Conservation (phyloP, 2,888 invertebrate genomes). For the Teinopalpus imperialis region DNA sequence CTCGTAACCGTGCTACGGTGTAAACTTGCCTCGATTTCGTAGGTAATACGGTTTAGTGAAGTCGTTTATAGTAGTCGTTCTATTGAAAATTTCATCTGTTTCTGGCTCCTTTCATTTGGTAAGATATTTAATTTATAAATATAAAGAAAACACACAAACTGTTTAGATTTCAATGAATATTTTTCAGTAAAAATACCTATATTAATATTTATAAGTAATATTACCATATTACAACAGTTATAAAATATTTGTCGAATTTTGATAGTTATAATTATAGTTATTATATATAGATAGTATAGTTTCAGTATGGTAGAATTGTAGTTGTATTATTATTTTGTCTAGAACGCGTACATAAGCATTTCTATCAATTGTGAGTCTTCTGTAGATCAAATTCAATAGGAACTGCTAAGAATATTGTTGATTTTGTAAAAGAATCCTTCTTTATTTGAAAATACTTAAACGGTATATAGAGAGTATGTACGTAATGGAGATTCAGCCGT, state of each 20-base stretch:
- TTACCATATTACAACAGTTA: too few species aligned
- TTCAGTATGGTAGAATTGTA: too few species aligned
- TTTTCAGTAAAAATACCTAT: too few species aligned
- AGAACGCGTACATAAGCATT: too few species aligned
- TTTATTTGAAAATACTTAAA: neutral
- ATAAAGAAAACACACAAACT: too few species aligned
- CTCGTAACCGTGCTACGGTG: constrained; percentile 45
- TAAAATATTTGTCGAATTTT: too few species aligned
- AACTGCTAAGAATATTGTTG: neutral
- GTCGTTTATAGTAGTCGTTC: neutral
- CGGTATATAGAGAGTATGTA: constrained; percentile 3
- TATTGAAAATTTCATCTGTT: constrained; percentile 1
- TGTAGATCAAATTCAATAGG: constrained; percentile 1
- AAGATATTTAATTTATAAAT: constrained; percentile 15
- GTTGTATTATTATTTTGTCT: too few species aligned
- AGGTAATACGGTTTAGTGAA: constrained; percentile 5
- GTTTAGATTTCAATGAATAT: too few species aligned
- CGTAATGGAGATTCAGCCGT: constrained; percentile 1
- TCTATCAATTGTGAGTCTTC: neutral
- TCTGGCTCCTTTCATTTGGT: constrained; percentile 10
- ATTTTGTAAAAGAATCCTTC: neutral
- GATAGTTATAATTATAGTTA: too few species aligned
- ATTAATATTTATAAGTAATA: too few species aligned
- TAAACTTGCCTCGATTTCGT: constrained; percentile 46
- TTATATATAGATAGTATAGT: too few species aligned